Percentiles rank a stretch among this genome's conserved stretches.
Evolutionary conservation across 2,888 invertebrate species (phyloP).

Genomic region (Melanotus villosus): DNA sequence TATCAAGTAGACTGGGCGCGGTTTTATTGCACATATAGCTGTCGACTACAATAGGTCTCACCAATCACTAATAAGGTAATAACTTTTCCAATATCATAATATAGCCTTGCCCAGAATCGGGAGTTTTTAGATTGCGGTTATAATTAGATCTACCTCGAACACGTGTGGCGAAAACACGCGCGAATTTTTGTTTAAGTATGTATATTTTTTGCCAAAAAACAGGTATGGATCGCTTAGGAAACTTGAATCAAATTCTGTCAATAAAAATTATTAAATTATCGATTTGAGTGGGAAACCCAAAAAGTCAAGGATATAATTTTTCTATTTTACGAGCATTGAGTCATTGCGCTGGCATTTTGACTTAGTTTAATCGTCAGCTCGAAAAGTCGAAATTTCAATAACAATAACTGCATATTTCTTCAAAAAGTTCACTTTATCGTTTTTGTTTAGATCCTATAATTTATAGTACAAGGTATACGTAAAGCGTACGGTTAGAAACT

Average conservation of each 20-base stretch:
- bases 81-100: constrained; percentile 66
- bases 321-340: constrained; percentile 13
- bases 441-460: constrained; percentile 6
- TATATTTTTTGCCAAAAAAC: constrained; percentile 9
- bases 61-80: constrained; percentile 66
- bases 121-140: constrained; percentile 23
- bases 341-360: constrained; percentile 12
- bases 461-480: not conserved
- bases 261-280: constrained; percentile 29
- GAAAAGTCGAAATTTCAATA: constrained; percentile 22
- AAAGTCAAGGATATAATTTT: constrained; percentile 24
- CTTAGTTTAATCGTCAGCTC: not conserved
- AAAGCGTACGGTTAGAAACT: not conserved
- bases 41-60: constrained; percentile 57
- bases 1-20: constrained; percentile 62
- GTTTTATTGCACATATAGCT: constrained; percentile 65
- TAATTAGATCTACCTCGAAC: constrained; percentile 3
- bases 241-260: constrained; percentile 18
- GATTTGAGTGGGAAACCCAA: constrained; percentile 17
- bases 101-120: constrained; percentile 41
- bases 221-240: constrained; percentile 9
- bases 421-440: not conserved
- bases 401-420: constrained; percentile 12
- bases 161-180: constrained; percentile 8
- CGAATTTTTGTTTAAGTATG: too few relatives aligned